Base-by-base conservation (phyloP, 37 sponge, comb jelly and placozoan genomes). In the Halichondria panicea region DNA sequence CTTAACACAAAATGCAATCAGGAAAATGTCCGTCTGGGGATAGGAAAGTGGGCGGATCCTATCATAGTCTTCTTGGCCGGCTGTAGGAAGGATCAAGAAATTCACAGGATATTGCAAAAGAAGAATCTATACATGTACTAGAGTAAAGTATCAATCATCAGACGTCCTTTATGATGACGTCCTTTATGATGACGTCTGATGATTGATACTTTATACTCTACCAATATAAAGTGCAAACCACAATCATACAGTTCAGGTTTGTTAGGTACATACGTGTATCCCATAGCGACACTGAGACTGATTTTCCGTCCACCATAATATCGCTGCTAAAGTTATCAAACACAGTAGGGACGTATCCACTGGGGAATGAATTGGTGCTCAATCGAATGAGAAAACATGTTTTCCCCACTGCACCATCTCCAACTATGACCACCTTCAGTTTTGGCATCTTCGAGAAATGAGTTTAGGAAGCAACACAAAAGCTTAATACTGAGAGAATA, bases 61-160 rank as follows among this genome's bases (percentile, higher is more conserved):
- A 43, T 89, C 90, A 79, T 89, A 89, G 75, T 89, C 85, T 37
- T 89, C 90, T 34, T 89, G 85, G 1, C 90, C 90, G 58, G 90
- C 90, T 79, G 60, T 3, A 36, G 56, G 35, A 48, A 4, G 61
- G 22, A 25, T 8, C 11, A 19, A 64, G 37, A 35, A 39, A 35
- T 19, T 13, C n/a, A n/a, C n/a, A n/a, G n/a, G n/a, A n/a, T n/a
- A n/a, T n/a, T n/a, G n/a, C n/a, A n/a, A n/a, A n/a, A n/a, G n/a
- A n/a, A n/a, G n/a, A n/a, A n/a, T n/a, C n/a, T n/a, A n/a, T n/a
- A n/a, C n/a, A n/a, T n/a, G n/a, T n/a, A n/a, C n/a, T n/a, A n/a
- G n/a, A n/a, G n/a, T n/a, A n/a, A n/a, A n/a, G n/a, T n/a, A n/a
- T n/a, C n/a, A n/a, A n/a, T n/a, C n/a, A n/a, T n/a, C n/a, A n/a